phyloP scores from a whole-genome alignment of 2,113 vertebrate genomes.

The Melanotaenia duboulayi region DNA sequence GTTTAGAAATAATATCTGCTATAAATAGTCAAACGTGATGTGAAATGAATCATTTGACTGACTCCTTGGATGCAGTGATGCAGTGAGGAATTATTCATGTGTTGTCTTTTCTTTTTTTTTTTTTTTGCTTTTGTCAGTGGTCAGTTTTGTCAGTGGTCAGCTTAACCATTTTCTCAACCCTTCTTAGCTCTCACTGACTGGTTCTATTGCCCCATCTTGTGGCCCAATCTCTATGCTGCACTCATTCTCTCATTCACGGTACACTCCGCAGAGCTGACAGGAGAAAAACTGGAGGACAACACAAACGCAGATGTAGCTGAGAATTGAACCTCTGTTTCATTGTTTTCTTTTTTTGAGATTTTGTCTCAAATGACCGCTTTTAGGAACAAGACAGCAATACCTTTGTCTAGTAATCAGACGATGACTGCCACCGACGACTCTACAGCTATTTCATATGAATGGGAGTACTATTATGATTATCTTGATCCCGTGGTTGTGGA shows the following conservation, averaged over 20 bases:
- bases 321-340: neutral
- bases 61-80: no score
- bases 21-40: no score
- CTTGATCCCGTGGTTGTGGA: conserved; percentile 89
- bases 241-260: neutral
- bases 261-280: neutral
- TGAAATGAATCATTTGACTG: no score
- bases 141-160: neutral
- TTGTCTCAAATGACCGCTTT: neutral
- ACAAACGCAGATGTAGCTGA: neutral
- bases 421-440: conserved; percentile 72
- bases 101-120: neutral
- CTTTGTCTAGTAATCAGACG: neutral
- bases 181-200: neutral
- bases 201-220: conserved; percentile 7
- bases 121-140: no score
- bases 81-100: no score
- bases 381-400: neutral
- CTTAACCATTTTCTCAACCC: neutral
- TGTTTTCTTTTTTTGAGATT: no score
- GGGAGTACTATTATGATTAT: conserved; percentile 92
- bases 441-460: conserved; percentile 71
- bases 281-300: neutral
- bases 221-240: conserved; percentile 27
- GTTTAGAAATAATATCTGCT: no score